Evolutionary conservation across 2,888 invertebrate species (phyloP).

Genomic region (Nowickia ferox): DNA sequence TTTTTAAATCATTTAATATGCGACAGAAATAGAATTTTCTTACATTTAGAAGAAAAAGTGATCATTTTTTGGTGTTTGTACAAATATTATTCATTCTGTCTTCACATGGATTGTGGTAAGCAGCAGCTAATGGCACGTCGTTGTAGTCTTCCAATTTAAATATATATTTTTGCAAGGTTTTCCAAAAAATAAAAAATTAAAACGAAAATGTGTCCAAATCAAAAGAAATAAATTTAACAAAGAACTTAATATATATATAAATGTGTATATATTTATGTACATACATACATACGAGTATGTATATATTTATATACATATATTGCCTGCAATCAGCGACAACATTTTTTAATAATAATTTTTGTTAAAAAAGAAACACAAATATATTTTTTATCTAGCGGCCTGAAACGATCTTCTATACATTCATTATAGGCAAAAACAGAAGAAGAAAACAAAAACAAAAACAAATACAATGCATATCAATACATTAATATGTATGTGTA

Average conservation of each 20-base stretch:
- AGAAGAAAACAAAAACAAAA: slow-evolving; percentile 54
- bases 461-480: background rate
- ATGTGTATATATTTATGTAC: background rate
- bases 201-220: background rate
- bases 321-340: slow-evolving; percentile 44
- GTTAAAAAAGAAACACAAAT: slow-evolving; percentile 22
- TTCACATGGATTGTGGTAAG: background rate
- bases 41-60: background rate
- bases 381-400: slow-evolving; percentile 3
- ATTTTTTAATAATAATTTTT: slow-evolving; percentile 32
- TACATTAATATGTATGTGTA: too few relatives aligned
- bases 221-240: slow-evolving; percentile 8
- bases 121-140: background rate
- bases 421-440: slow-evolving; percentile 44
- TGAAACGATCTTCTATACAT: slow-evolving; percentile 20
- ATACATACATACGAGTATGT: too few relatives aligned
- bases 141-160: background rate
- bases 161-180: background rate
- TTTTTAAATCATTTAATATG: background rate
- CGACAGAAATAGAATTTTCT: background rate
- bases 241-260: background rate
- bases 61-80: slow-evolving; percentile 18
- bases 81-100: background rate
- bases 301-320: background rate
- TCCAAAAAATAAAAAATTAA: background rate